phyloP scores from a whole-genome alignment of 1,140 invertebrate genomes.

The Papilio machaon region DNA sequence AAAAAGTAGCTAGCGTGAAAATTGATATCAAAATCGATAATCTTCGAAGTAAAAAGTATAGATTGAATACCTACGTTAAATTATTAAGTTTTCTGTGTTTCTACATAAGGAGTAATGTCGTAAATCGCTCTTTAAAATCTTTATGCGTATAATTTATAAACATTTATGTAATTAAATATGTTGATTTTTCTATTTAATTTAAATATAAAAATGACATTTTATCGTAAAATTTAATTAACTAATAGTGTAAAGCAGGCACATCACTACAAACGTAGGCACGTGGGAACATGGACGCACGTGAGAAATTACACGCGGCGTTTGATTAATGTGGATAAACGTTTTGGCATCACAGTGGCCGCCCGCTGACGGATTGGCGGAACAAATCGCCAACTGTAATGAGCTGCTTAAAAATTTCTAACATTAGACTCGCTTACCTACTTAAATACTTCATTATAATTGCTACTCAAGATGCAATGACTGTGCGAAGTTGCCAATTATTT shows the following conservation, averaged over 20 bases:
- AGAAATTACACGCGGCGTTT: conserved; percentile 54
- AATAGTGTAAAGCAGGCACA: conserved; percentile 39
- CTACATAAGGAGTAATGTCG: too few relatives aligned
- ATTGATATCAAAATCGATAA: too few relatives aligned
- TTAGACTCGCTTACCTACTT: conserved; percentile 37
- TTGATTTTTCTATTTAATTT: too few relatives aligned
- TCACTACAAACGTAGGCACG: conserved; percentile 48
- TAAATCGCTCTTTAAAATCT: too few relatives aligned
- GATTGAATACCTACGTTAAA: too few relatives aligned
- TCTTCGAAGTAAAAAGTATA: too few relatives aligned
- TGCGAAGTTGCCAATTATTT: neutral
- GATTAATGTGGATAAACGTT: conserved; percentile 49
- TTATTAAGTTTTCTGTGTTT: too few relatives aligned
- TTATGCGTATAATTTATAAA: too few relatives aligned
- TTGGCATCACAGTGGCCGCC: conserved; percentile 40
- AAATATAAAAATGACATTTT: neutral
- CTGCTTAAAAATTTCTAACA: conserved; percentile 43
- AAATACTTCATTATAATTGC: conserved; percentile 15
- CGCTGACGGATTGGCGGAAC: conserved; percentile 45
- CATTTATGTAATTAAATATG: too few relatives aligned
- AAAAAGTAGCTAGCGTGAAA: too few relatives aligned
- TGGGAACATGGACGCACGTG: conserved; percentile 49
- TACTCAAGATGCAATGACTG: neutral
- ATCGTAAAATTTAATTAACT: neutral
- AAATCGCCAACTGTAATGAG: conserved; percentile 45